Percentiles rank a stretch among this genome's conserved stretches.
Evolutionary conservation across 2,888 invertebrate genomes (phyloP).

Genomic region (Heliconius ismenius): DNA sequence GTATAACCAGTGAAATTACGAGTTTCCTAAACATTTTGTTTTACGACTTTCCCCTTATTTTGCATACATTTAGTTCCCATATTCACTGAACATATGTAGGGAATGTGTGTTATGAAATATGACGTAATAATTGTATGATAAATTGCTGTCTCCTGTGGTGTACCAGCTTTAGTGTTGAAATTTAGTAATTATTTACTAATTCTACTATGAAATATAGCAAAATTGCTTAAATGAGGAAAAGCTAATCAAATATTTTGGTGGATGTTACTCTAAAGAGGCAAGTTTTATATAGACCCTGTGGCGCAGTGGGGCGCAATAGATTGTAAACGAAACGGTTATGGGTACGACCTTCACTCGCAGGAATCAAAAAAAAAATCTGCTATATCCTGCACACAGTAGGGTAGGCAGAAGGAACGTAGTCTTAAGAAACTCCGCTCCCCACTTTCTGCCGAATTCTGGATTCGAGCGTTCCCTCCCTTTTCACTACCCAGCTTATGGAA

Average conservation of each 20-base stretch:
- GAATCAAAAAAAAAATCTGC: too few species aligned
- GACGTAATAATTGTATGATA: slow-evolving; percentile 11
- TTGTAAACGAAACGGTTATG: neutral
- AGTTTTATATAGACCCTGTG: neutral
- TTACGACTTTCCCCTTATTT: slow-evolving; percentile 14
- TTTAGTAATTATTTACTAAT: neutral
- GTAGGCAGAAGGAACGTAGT: too few species aligned
- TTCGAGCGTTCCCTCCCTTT: too few species aligned
- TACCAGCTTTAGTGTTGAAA: neutral
- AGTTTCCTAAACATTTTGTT: slow-evolving; percentile 19
- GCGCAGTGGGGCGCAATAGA: neutral
- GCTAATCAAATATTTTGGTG: too few species aligned
- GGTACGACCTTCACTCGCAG: neutral
- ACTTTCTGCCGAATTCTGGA: too few species aligned
- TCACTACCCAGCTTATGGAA: neutral
- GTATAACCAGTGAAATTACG: neutral
- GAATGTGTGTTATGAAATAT: neutral
- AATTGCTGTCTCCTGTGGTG: neutral
- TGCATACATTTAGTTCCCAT: slow-evolving; percentile 7
- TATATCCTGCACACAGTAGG: too few species aligned
- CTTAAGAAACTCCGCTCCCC: too few species aligned
- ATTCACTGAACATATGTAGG: slow-evolving; percentile 7
- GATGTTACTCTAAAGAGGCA: too few species aligned
- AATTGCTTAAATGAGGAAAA: neutral
- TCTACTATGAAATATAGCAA: neutral